Base-by-base conservation (phyloP, 2,113 vertebrate species). In the Suricata suricatta region DNA sequence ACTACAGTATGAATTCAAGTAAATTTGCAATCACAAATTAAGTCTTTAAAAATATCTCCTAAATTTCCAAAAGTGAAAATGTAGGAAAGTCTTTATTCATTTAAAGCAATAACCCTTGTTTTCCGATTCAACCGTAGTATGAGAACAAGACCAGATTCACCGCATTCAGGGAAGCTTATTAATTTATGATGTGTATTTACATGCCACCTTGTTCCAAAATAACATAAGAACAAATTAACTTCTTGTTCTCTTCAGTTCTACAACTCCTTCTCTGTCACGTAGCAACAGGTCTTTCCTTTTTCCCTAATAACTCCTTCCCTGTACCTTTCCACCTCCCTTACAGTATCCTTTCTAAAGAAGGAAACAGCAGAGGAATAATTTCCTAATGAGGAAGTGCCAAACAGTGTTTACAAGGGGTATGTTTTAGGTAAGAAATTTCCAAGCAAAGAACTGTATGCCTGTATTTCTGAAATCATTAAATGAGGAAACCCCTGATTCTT, bases 11-110 rank as follows among this genome's bases (percentile, higher is more conserved):
- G 1, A 92, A 81, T 88, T 92, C 63, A 80, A 83, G 69, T 60
- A 77, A 76, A 92, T 31, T 31, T 95, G 66, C 33, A 63, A 57
- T 44, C 38, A 95, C 44, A 92, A 90, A 94, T 88, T 83, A 90
- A 88, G n/a, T 16, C 16, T 93, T 89, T 91, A 90, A 72, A 84
- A 35, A 38, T 63, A 68, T 29, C 33, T 71, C 81, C 38, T 85
- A 92, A 87, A 44, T 79, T 87, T 92, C 52, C 35, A 63, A 90
- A 92, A 60, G 9, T 81, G 35, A 77, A 88, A 92, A 77, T 69
- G 74, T 83, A 71, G 38, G 7, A 82, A 90, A 92, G 25, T 68
- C 63, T 80, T 33, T 79, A 66, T 23, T 90, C 17, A 79, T 64
- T 85, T 79, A 93, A 74, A 85, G 21, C 13, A 63, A 38, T 54